Base-by-base conservation (phyloP, 2,888 invertebrate genomes). In the Timema cristinae region DNA sequence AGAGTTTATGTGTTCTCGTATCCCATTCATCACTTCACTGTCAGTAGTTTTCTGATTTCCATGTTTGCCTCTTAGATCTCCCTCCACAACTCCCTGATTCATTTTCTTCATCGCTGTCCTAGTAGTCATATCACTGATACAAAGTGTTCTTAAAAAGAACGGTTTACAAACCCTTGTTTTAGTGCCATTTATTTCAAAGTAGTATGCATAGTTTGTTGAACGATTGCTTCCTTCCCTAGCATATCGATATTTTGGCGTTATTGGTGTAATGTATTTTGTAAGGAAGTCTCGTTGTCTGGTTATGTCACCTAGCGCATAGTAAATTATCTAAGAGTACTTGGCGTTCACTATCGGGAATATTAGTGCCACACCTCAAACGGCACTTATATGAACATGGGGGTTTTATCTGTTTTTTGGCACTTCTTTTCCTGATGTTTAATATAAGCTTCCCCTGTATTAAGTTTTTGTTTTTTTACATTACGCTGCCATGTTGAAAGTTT, bases 221-320 rank as follows among this genome's bases (percentile, higher is more conserved):
- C 15, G 56, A 15, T 56, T 56, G 7, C 56, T 56, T 56, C 56
- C 56, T 16, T 56, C 13, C 16, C 7, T 56, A 56, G 9, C 15
- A 16, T 56, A 56, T 13, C 13, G 56, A 56, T 56, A 56, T 16
- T 56, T 56, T 10, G n/a, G 59, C 32, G 0, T 59, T 59, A 59
- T 59, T 59, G 59, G 59, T 59, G 59, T 59, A 59, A 59, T 59
- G 32, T 8, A 59, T 59, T 59, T 59, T 59, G 8, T 59, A 59
- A 59, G 59, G 59, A 59, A 59, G 59, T n/a, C 59, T 32, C 59
- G 15, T 59, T n/a, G 59, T 59, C 59, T n/a, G 59, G 59, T 59
- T 16, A 59, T 59, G 59, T 59, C 59, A 15, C 59, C 59, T 59
- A 59, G 32, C n/a, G 15, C 9, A 32, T 59, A 59, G 13, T 59